These are phyloP conservation scores for Rhagonycha lutea DNA, from an alignment of 2,888 invertebrate species.

Conservation along the genomic window DNA sequence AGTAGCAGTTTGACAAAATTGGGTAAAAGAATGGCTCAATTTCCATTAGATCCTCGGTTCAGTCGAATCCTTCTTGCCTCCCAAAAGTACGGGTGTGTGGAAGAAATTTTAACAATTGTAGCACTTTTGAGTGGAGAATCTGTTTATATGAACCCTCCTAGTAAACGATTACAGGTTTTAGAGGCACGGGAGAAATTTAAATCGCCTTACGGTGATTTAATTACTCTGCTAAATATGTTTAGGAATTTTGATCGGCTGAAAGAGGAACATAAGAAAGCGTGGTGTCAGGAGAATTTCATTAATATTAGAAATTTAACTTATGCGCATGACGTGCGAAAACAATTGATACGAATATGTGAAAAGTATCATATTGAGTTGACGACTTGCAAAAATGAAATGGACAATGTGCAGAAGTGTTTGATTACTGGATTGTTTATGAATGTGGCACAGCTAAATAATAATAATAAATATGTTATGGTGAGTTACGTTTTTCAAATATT, in stretches of 20 bases:
- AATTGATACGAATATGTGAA: slow-evolving; percentile 69
- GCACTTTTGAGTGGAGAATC: slow-evolving; percentile 88
- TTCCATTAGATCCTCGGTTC: slow-evolving; percentile 90
- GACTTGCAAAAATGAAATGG: slow-evolving; percentile 67
- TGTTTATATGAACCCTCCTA: slow-evolving; percentile 74
- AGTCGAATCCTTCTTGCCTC: slow-evolving; percentile 82
- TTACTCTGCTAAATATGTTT: slow-evolving; percentile 88
- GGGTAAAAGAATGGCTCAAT: slow-evolving; percentile 85
- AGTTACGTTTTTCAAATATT: slow-evolving; percentile 39
- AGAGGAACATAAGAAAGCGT: slow-evolving; percentile 71
- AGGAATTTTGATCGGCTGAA: slow-evolving; percentile 75
- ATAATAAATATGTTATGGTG: slow-evolving; percentile 72
- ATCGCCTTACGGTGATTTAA: slow-evolving; percentile 87
- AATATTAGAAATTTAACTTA: slow-evolving; percentile 82
- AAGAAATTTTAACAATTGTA: slow-evolving; percentile 83
- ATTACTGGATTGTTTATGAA: slow-evolving; percentile 84
- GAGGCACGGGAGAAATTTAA: slow-evolving; percentile 78
- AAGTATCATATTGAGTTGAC: slow-evolving; percentile 63
- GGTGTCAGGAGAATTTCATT: slow-evolving; percentile 90
- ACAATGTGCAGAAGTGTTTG: slow-evolving; percentile 77
- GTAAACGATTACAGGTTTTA: slow-evolving; percentile 77
- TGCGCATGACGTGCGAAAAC: slow-evolving; percentile 79
- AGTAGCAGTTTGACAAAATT: slow-evolving; percentile 72
- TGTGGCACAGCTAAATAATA: slow-evolving; percentile 77
- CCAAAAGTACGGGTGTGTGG: slow-evolving; percentile 74